Conservation (phyloP, 2,888 invertebrate genomes). For the Lottia gigantea region DNA sequence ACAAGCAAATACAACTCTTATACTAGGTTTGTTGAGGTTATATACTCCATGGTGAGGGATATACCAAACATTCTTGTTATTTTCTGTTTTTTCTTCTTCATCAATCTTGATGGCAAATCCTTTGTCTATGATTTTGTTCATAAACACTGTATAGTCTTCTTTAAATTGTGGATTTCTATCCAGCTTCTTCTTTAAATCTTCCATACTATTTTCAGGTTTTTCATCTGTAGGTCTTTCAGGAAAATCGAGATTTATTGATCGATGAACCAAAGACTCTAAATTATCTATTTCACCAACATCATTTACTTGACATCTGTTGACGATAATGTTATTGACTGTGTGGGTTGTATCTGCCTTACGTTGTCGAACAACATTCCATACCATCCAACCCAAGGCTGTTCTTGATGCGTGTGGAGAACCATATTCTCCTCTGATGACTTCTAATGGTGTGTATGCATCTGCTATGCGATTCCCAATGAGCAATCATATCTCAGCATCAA, state of each 20-base stretch:
- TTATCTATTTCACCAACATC: neutral
- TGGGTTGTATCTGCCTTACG: too few relatives aligned
- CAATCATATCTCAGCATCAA: conserved; percentile 17
- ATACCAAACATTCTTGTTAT: conserved; percentile 27
- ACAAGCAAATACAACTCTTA: neutral
- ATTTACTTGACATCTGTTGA: neutral
- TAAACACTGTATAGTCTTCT: conserved; percentile 14
- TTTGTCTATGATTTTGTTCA: conserved; percentile 18
- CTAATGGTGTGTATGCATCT: conserved; percentile 20
- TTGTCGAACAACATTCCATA: conserved; percentile 4
- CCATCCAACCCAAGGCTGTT: conserved; percentile 17
- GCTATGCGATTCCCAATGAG: conserved; percentile 19
- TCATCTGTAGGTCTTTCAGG: conserved; percentile 8
- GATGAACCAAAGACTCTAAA: neutral
- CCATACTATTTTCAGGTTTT: neutral
- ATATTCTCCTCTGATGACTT: conserved; percentile 1
- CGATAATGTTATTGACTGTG: neutral
- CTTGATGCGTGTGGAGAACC: conserved; percentile 20
- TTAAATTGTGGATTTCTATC: conserved; percentile 10
- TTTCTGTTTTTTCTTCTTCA: neutral
- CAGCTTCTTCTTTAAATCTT: conserved; percentile 16
- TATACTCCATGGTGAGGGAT: neutral
- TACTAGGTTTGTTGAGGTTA: neutral
- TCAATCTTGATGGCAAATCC: conserved; percentile 22
- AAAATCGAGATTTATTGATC: conserved; percentile 2